These are phyloP conservation scores for Ochlodes sylvanus DNA, from an alignment of 2,888 invertebrate genomes.

Conservation along the genomic window DNA sequence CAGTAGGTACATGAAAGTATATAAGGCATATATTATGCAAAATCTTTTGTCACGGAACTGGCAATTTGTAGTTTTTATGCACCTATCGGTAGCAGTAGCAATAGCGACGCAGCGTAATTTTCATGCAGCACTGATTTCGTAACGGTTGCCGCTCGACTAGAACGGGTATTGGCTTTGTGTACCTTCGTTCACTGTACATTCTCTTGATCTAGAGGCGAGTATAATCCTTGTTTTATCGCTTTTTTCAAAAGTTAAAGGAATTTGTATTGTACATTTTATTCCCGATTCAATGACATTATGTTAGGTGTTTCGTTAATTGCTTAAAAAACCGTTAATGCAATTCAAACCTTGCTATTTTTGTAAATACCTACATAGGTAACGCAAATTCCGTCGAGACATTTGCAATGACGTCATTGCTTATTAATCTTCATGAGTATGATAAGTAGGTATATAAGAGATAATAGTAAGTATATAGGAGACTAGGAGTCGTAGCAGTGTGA, in stretches of 20 bases:
- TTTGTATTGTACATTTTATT: too few species aligned
- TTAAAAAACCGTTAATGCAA: too few species aligned
- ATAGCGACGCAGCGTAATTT: conserved; percentile 64
- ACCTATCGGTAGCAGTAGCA: conserved; percentile 40
- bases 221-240: conserved; percentile 21
- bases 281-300: too few species aligned
- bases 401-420: conserved; percentile 56
- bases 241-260: neutral
- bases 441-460: too few species aligned
- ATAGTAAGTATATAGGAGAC: too few species aligned
- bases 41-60: conserved; percentile 38
- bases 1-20: neutral
- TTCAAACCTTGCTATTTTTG: conserved; percentile 50
- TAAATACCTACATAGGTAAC: conserved; percentile 39
- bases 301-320: too few species aligned
- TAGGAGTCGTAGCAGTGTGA: conserved; percentile 53
- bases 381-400: conserved; percentile 56
- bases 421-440: conserved; percentile 56
- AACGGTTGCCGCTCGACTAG: conserved; percentile 82
- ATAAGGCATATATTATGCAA: conserved; percentile 10
- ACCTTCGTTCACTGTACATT: conserved; percentile 68
- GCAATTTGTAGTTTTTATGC: conserved; percentile 37
- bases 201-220: conserved; percentile 47
- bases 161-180: conserved; percentile 80
- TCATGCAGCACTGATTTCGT: conserved; percentile 82